phyloP scores from a whole-genome alignment of 2,113 vertebrate species.

The Cairina moschata region DNA sequence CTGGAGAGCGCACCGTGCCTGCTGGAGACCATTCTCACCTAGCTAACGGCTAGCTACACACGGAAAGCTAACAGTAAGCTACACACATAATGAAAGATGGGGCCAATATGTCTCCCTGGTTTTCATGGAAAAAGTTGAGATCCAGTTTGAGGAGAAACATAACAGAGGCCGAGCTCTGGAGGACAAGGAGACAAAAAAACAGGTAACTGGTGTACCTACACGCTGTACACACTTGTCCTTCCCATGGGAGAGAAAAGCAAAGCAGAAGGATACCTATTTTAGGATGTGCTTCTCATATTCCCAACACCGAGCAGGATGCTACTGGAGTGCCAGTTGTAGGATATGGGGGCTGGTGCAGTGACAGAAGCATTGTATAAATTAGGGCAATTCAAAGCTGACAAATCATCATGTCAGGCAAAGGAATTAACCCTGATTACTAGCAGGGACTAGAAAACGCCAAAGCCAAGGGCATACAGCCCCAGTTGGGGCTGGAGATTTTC shows the following conservation, averaged over 20 bases:
- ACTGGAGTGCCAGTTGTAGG: not conserved
- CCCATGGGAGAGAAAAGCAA: not conserved
- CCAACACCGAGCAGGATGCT: not conserved
- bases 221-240: rapidly evolving
- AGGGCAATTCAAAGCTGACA: constrained; percentile 34
- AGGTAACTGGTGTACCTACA: rapidly evolving
- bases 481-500: not conserved
- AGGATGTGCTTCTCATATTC: not conserved
- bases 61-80: no score
- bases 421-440: constrained; percentile 56
- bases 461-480: constrained; percentile 23
- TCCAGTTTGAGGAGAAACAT: not conserved
- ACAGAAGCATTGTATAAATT: constrained; percentile 16
- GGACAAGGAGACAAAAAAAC: not conserved
- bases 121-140: not conserved
- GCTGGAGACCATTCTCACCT: no score
- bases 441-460: constrained; percentile 54
- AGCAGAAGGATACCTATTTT: not conserved
- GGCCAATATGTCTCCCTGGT: not conserved
- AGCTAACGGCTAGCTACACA: no score
- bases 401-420: not conserved
- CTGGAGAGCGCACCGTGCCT: no score
- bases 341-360: rapidly evolving
- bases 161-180: not conserved
- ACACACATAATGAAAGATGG: not conserved